Evolutionary conservation across 2,888 invertebrate genomes (phyloP).

Genomic region (Orthosia gothica): DNA sequence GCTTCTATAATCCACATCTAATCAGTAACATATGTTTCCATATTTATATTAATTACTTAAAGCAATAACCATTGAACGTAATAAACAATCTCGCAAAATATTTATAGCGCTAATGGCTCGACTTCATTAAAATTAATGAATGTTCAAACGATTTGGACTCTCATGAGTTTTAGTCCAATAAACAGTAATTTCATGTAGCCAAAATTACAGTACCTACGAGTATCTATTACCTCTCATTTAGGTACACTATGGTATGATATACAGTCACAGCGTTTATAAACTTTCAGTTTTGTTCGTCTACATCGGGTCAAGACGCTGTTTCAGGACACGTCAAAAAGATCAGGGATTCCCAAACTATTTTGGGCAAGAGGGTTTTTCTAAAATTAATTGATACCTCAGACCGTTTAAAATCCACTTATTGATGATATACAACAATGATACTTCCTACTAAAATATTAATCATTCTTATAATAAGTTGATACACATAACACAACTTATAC

Average conservation of each 20-base stretch:
- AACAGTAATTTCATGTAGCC: background rate
- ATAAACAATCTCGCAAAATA: slow-evolving; percentile 3
- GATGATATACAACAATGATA: no score
- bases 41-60: slow-evolving; percentile 1
- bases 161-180: background rate
- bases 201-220: background rate
- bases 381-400: no score
- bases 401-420: no score
- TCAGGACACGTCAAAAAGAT: no score
- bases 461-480: no score
- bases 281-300: background rate
- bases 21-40: background rate
- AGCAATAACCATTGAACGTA: background rate
- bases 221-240: background rate
- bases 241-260: background rate
- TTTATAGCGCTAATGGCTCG: background rate
- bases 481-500: no score
- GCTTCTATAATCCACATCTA: background rate
- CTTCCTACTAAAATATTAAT: no score
- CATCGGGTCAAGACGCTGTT: no score
- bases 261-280: background rate
- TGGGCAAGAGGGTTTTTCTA: no score
- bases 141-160: slow-evolving; percentile 5
- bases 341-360: no score
- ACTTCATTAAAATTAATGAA: slow-evolving; percentile 20